phyloP scores from a whole-genome alignment of 2,113 vertebrate species.

The Carettochelys insculpta region DNA sequence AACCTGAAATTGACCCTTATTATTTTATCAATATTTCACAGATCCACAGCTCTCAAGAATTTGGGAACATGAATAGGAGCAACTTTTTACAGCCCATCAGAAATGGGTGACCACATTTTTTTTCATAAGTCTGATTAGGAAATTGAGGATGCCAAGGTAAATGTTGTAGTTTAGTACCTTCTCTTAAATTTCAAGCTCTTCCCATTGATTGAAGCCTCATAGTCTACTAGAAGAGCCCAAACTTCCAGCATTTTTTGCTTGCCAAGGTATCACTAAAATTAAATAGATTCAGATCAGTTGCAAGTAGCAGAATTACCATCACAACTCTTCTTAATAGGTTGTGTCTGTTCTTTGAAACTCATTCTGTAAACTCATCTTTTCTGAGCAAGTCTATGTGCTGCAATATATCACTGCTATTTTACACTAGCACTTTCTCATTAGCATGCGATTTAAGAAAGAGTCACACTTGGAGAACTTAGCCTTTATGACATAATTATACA shows the following conservation, averaged over 20 bases:
- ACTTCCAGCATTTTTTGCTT: not conserved
- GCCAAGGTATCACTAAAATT: not conserved
- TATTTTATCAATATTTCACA: not conserved
- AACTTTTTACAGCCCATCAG: not conserved
- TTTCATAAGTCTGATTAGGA: not conserved
- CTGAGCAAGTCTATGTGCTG: not conserved
- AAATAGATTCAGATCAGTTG: slow-evolving; percentile 47
- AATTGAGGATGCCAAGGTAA: not conserved
- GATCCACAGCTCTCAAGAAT: not conserved
- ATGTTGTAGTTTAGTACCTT: not conserved
- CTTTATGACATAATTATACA: slow-evolving; percentile 29
- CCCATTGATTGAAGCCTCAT: not conserved
- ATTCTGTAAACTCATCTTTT: slow-evolving; percentile 4
- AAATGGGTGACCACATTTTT: not conserved
- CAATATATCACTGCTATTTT: slow-evolving; percentile 15
- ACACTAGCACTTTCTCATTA: slow-evolving; percentile 31
- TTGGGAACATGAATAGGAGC: not conserved
- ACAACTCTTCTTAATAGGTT: slow-evolving; percentile 33
- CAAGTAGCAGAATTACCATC: slow-evolving; percentile 40
- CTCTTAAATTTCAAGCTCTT: not conserved
- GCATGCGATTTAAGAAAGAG: slow-evolving; percentile 1
- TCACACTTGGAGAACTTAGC: not conserved
- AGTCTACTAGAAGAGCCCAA: not conserved
- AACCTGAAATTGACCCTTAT: not conserved
- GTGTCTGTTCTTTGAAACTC: slow-evolving; percentile 7